Evolutionary conservation across 2,113 vertebrate genomes (phyloP).

Genomic region (Prunella himalayana): DNA sequence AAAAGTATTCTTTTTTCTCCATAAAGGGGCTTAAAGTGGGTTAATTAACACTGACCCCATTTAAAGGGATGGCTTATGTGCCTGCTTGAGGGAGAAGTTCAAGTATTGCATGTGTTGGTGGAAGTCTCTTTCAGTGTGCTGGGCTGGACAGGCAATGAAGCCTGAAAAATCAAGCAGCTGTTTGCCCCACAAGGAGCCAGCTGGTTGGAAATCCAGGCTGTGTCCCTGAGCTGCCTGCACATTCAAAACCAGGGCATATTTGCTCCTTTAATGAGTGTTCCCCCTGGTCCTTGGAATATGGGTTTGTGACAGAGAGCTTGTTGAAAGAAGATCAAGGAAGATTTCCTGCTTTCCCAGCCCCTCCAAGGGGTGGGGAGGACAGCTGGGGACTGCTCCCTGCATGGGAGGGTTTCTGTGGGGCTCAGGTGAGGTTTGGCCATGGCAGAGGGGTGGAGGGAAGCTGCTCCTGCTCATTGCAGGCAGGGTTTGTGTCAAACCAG

Average conservation of each 20-base stretch:
- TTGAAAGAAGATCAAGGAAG: not conserved
- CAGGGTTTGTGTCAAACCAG: not conserved
- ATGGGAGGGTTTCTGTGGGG: not conserved
- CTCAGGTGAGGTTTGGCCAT: accelerated
- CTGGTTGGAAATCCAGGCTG: slow-evolving; percentile 34
- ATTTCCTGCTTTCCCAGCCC: not conserved
- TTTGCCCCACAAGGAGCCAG: slow-evolving; percentile 38
- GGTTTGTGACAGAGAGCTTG: not conserved
- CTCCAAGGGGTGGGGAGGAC: not conserved
- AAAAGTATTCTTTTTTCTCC: not conserved
- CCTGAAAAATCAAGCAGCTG: slow-evolving; percentile 50
- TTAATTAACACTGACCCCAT: slow-evolving; percentile 39
- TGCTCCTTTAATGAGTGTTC: slow-evolving; percentile 29
- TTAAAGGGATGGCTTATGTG: not conserved
- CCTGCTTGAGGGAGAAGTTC: not conserved
- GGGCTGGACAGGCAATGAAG: not conserved
- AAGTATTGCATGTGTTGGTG: not conserved
- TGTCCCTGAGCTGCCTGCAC: not conserved
- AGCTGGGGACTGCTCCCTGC: not conserved
- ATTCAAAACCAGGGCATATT: not conserved
- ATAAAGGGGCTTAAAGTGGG: not conserved
- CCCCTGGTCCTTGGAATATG: not conserved
- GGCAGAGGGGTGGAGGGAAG: not conserved
- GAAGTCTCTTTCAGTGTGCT: not conserved
- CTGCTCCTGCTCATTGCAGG: not conserved